These are phyloP conservation scores for Scylla paramamosain DNA, from an alignment of 1,140 invertebrate species.

Conservation along the genomic window DNA sequence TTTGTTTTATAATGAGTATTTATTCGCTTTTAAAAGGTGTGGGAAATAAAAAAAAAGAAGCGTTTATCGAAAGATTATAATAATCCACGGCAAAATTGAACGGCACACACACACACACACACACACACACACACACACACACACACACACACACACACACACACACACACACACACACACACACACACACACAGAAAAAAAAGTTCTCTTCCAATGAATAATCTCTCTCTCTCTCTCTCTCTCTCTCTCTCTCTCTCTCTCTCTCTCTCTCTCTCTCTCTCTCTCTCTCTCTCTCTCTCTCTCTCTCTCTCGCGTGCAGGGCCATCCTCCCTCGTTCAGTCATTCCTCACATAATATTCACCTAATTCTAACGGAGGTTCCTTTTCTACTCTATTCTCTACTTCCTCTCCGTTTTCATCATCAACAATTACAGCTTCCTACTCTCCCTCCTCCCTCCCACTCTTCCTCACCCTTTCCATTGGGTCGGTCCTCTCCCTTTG, in stretches of 20 bases:
- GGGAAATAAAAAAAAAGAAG: too few species aligned
- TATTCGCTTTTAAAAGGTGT: background rate
- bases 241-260: conserved; percentile 20
- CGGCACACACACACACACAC: too few species aligned
- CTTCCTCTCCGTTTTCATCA: background rate
- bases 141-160: too few species aligned
- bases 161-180: too few species aligned
- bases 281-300: conserved; percentile 20
- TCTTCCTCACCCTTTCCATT: background rate
- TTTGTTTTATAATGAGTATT: background rate
- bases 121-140: too few species aligned
- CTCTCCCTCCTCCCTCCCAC: background rate
- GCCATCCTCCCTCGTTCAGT: background rate
- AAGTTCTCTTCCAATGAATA: too few species aligned
- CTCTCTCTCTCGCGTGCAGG: background rate
- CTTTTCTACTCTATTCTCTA: background rate
- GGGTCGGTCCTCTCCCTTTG: background rate
- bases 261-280: conserved; percentile 20
- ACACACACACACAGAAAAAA: too few species aligned
- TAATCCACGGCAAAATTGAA: too few species aligned
- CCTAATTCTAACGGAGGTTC: background rate
- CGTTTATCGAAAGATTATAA: too few species aligned
- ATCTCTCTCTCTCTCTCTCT: background rate
- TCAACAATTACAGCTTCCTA: background rate
- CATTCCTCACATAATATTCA: background rate